Percentiles rank a stretch among this genome's conserved stretches.
Conservation (phyloP, 2,797 vertebrate species). For the Botia almorhae region DNA sequence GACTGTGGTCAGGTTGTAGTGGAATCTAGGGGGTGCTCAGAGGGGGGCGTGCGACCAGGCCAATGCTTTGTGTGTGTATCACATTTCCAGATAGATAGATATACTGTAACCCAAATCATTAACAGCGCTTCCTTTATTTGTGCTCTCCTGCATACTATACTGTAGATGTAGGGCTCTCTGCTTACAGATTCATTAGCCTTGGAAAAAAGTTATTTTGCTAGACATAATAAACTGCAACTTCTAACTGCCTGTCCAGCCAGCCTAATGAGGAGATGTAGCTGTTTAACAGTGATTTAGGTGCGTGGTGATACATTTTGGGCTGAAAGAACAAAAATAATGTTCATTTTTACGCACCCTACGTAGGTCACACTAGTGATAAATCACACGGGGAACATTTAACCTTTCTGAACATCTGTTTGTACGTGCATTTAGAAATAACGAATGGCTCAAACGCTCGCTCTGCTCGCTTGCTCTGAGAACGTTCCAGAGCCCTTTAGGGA, state of each 20-base stretch:
- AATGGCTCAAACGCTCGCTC: constrained; percentile 34
- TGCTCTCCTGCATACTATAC: constrained; percentile 12
- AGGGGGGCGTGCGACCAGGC: constrained; percentile 33
- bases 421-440: constrained; percentile 13
- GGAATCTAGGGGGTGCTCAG: constrained; percentile 30
- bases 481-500: constrained; percentile 47
- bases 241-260: neutral
- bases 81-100: constrained; percentile 38
- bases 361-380: neutral
- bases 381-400: neutral
- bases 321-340: neutral
- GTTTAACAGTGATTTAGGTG: neutral
- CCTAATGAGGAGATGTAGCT: neutral
- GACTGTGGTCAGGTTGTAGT: neutral
- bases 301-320: neutral
- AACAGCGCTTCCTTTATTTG: constrained; percentile 41
- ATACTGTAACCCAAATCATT: constrained; percentile 35
- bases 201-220: neutral
- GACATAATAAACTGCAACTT: neutral
- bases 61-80: constrained; percentile 22
- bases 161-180: constrained; percentile 17
- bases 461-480: constrained; percentile 31
- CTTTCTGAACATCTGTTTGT: constrained; percentile 3
- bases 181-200: constrained; percentile 40
- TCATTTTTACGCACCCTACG: neutral